Percentiles rank a stretch among this genome's conserved stretches.
Evolutionary conservation across 2,888 invertebrate genomes (phyloP).

Genomic region (Lumbricus terrestris): DNA sequence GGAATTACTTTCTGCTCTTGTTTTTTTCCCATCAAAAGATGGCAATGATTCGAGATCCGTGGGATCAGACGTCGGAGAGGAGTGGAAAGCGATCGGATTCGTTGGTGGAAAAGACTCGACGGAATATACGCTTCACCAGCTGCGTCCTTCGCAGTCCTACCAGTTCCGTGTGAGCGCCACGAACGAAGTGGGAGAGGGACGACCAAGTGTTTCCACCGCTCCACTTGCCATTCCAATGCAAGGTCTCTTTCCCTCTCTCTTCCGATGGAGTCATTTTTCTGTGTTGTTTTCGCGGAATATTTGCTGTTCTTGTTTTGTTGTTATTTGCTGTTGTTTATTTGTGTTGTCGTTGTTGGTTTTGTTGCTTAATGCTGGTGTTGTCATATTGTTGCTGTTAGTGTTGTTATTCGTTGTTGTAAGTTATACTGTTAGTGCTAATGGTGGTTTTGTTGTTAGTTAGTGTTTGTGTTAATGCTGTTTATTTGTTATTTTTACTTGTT

Average conservation of each 20-base stretch:
- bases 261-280: no score
- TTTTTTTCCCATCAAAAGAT: background rate
- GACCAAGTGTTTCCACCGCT: conserved; percentile 77
- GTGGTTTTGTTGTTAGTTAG: no score
- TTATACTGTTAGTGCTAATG: no score
- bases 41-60: background rate
- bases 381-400: no score
- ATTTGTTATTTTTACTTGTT: background rate
- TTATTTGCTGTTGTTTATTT: background rate
- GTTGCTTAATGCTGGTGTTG: no score
- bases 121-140: conserved; percentile 67
- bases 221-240: conserved; percentile 88
- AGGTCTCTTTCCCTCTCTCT: conserved; percentile 63
- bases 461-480: no score
- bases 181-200: conserved; percentile 92
- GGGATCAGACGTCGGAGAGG: conserved; percentile 22
- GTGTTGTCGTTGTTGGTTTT: no score
- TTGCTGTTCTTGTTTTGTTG: background rate
- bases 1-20: background rate
- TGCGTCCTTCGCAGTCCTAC: conserved; percentile 89
- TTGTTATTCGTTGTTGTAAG: no score
- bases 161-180: conserved; percentile 93
- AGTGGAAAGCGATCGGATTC: background rate
- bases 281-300: background rate
- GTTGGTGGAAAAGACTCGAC: background rate